Evolutionary conservation across 2,888 invertebrate species (phyloP).

Genomic region (Allacma fusca): DNA sequence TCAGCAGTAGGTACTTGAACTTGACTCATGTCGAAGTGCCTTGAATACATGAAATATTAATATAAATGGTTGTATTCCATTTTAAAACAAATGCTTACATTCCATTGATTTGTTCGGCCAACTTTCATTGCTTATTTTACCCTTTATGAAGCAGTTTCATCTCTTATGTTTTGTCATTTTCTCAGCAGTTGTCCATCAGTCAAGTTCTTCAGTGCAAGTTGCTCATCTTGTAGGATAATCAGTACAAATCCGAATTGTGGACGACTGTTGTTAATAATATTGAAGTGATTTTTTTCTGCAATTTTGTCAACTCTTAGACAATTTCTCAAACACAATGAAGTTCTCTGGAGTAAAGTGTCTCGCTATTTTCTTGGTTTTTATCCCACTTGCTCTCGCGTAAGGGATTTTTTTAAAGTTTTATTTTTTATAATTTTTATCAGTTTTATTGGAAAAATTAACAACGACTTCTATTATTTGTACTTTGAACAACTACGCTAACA

Average conservation of each 20-base stretch:
- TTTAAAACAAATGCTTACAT: constrained; percentile 1
- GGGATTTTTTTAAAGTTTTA: neutral
- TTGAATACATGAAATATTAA: neutral
- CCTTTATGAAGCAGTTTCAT: constrained; percentile 33
- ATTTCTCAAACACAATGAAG: constrained; percentile 19
- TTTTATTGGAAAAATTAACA: too few species aligned
- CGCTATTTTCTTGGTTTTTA: neutral
- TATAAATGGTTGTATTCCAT: neutral
- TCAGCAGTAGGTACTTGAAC: neutral
- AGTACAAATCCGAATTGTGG: constrained; percentile 2
- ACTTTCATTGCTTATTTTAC: constrained; percentile 28
- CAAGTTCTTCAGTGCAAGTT: neutral
- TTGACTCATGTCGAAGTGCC: neutral
- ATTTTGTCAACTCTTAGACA: neutral
- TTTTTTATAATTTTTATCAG: constrained; percentile 11
- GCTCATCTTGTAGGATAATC: neutral
- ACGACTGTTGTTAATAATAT: neutral
- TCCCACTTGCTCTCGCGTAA: constrained; percentile 28
- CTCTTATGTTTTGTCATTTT: constrained; percentile 32
- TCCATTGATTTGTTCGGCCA: constrained; percentile 13
- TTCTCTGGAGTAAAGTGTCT: constrained; percentile 23
- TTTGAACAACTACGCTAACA: too few species aligned
- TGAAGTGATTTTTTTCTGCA: neutral
- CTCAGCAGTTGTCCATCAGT: constrained; percentile 19
- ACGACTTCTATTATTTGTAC: too few species aligned